Conservation (phyloP, 1,140 invertebrate genomes). For the Zaprionus nigranus region DNA sequence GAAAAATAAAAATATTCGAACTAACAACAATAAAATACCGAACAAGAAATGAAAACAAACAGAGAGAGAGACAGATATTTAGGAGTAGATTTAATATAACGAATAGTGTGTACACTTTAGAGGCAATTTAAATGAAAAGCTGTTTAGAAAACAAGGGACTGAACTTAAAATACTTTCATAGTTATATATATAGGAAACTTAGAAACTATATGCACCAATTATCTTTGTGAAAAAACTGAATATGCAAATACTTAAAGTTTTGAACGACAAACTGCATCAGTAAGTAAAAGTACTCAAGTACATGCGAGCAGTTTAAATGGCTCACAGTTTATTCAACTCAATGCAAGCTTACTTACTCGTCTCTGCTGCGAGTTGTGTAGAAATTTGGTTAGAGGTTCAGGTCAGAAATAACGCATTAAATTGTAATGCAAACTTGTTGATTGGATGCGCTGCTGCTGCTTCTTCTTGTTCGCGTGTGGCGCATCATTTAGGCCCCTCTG, state of each 20-base stretch:
- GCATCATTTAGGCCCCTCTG: constrained; percentile 24
- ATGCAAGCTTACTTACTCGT: neutral
- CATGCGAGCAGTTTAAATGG: neutral
- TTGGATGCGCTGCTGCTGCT: neutral
- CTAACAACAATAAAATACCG: constrained; percentile 25
- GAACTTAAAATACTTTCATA: no score
- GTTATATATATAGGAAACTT: neutral
- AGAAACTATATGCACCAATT: neutral
- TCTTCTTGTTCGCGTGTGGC: neutral
- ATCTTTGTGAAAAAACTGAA: neutral
- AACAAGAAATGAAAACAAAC: constrained; percentile 30
- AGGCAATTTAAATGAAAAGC: neutral
- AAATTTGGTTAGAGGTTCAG: neutral
- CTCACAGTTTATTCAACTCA: constrained; percentile 44
- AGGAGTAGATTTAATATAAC: neutral
- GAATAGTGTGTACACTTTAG: constrained; percentile 13
- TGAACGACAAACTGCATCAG: neutral
- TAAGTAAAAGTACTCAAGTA: neutral
- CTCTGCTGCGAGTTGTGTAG: neutral
- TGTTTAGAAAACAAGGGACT: neutral
- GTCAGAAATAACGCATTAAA: constrained; percentile 2
- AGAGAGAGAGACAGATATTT: neutral
- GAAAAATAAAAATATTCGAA: constrained; percentile 28
- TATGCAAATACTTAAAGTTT: neutral
- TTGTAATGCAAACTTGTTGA: constrained; percentile 2